Base-by-base conservation (phyloP, 2,113 vertebrate species). In the Macaca nemestrina region DNA sequence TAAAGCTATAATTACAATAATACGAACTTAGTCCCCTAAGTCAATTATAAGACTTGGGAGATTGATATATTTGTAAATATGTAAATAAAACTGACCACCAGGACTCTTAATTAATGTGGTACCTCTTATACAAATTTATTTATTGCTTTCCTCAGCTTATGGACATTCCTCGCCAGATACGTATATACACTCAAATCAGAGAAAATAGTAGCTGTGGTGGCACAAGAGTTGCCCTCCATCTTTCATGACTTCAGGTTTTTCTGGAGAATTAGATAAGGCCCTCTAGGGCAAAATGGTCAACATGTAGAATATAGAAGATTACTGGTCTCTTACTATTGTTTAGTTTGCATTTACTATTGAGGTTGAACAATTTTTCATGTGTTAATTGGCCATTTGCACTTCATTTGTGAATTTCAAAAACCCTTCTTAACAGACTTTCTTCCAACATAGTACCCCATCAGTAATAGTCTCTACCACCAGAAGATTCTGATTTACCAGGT, bases 1-100 rank as follows among this genome's bases (percentile, higher is more conserved):
- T 90, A 95, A 94, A 89, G 76, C 70, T 84, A 30, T 20, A 86
- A 79, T 83, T 57, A 93, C 40, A 92, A 79, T 70, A 67, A 89
- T 73, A 45, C 86, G 38, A 92, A 78, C 82, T 84, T 70, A 57
- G 57, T 10, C 45, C 25, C 45, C 78, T 59, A 57, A 43, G n/a
- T 92, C 67, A 94, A 76, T 90, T 88, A 35, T 72, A 86, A 64
- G 17, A 64, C 40, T 75, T 84, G 25, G 50, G 55, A 94, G n/a
- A 92, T 2, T 45, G 27, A 90, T 81, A n/a, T 48, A 73, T 70
- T 93, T 94, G 7, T 92, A 92, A 92, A 61, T 48, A 89, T 59
- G 4, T 73, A 90, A 79, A 68, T 67, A 94, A 90, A 93, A 48
- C 38, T 64, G 64, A 43, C 40, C 38, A 76, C 43, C 27, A 22